Evolutionary conservation across 2,888 invertebrate genomes (phyloP), one percentile per base, ranked within the genome.

Genomic region (Pseudococcus viburni): DNA sequence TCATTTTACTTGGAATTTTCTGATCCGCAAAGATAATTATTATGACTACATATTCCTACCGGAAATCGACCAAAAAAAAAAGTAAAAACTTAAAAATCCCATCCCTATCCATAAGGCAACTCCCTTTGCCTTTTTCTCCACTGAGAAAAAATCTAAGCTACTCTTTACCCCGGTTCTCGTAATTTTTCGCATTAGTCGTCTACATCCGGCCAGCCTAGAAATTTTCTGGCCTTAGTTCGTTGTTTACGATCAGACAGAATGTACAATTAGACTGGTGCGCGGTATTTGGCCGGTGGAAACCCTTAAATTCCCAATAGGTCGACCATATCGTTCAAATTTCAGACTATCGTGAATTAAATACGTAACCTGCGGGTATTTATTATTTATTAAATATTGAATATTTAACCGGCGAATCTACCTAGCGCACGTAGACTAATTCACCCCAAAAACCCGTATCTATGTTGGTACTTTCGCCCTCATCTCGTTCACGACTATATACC

Each of bases 371-470:
- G 9, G 46, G 80, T 73, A 73, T 83, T 83, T 46, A 46, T 83
- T 83, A 83, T 83, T 83, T 83, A 83, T 83, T 83, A 83, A 83
- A 83, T 83, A 83, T 83, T 83, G 73, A 73, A 73, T 73, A 73
- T 73, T 83, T 83, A 83, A 83, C 19, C 46, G 19, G 1, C 6
- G 7, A 12, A 46, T 26, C 80, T 19, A 83, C 1, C 46, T 22
- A 39, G 15, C 22, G 15, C 26, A 83, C 26, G 12, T 83, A 17
- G 80, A 19, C 80, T 26, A 19, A 19, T 33, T 77, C 39, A 39
- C 22, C 77, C 77, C 12, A 77, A 39, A 77, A 77, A 77, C 77
- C 15, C 33, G 9, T 73, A 22, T 73, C 73, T 33, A 26, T 12
- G 33, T 33, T 33, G 64, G 48, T 55, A 55, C 55, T n/a, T 55